These are phyloP conservation scores for Callyntrura guangdongensis DNA, from an alignment of 2,888 invertebrate species.

Conservation along the genomic window DNA sequence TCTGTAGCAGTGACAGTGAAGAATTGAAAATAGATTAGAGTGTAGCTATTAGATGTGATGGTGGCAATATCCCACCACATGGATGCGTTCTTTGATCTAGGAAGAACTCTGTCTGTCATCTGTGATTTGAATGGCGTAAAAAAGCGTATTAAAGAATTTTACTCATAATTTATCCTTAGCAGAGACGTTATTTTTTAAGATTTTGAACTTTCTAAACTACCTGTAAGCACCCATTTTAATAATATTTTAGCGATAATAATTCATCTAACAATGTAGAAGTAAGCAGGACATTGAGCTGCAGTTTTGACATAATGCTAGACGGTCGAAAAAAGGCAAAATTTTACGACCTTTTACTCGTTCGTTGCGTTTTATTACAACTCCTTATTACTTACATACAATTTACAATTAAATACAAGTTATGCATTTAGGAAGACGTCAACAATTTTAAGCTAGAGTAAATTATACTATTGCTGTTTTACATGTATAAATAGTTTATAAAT, in stretches of 20 bases:
- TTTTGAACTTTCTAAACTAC: slow-evolving; percentile 71
- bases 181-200: slow-evolving; percentile 71
- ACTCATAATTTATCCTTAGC: slow-evolving; percentile 54
- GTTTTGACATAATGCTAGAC: slow-evolving; percentile 30
- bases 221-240: slow-evolving; percentile 68
- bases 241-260: slow-evolving; percentile 37
- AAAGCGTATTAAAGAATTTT: slow-evolving; percentile 64
- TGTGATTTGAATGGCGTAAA: slow-evolving; percentile 72
- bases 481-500: slow-evolving; percentile 39
- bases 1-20: slow-evolving; percentile 80
- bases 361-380: slow-evolving; percentile 54
- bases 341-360: slow-evolving; percentile 47
- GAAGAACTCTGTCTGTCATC: slow-evolving; percentile 71
- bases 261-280: neutral
- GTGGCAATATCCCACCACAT: slow-evolving; percentile 4
- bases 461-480: slow-evolving; percentile 37
- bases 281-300: slow-evolving; percentile 40
- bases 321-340: slow-evolving; percentile 44
- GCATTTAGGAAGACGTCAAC: slow-evolving; percentile 72
- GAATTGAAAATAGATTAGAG: slow-evolving; percentile 39
- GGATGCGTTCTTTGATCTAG: slow-evolving; percentile 61
- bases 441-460: slow-evolving; percentile 30
- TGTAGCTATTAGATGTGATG: slow-evolving; percentile 61
- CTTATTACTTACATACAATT: slow-evolving; percentile 56
- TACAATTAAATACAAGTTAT: slow-evolving; percentile 50